A percentile compares a stretch with the other conserved stretches of the same genome.
Conservation (phyloP, 2,888 invertebrate species). For the Drosophila barbarae region DNA sequence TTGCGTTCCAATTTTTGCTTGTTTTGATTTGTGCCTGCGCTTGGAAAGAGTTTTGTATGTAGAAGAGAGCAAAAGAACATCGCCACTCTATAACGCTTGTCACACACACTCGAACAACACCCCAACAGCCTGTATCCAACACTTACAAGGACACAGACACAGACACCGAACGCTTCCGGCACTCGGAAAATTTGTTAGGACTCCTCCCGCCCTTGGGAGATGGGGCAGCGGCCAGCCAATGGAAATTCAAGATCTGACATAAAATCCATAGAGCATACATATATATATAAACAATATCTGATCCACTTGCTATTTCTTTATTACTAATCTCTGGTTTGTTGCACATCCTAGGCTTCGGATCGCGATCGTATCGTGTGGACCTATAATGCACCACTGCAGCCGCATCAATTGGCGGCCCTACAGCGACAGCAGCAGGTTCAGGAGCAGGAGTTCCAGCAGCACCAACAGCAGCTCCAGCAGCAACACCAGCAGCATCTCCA, state of each 20-base stretch:
- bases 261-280: conserved; percentile 33
- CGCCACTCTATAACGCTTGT: conserved; percentile 46
- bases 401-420: conserved; percentile 71
- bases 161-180: conserved; percentile 26
- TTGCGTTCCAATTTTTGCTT: conserved; percentile 28
- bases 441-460: conserved; percentile 62
- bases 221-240: conserved; percentile 41
- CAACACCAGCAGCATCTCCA: conserved; percentile 36
- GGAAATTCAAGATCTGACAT: conserved; percentile 45
- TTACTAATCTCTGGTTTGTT: conserved; percentile 45
- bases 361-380: conserved; percentile 91
- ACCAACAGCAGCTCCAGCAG: conserved; percentile 79
- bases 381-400: conserved; percentile 88
- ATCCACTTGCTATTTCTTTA: not conserved
- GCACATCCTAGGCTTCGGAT: conserved; percentile 75
- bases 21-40: conserved; percentile 47
- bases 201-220: conserved; percentile 22
- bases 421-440: conserved; percentile 61
- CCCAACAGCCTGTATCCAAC: conserved; percentile 10
- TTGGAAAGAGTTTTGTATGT: conserved; percentile 43
- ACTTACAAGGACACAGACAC: conserved; percentile 26
- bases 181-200: conserved; percentile 42
- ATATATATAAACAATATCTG: conserved; percentile 3
- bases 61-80: conserved; percentile 23
- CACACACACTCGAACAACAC: conserved; percentile 30